A percentile compares a stretch with the other conserved stretches of the same genome.
Conservation (phyloP, 2,113 vertebrate genomes). For the Ploceus nigricollis region DNA sequence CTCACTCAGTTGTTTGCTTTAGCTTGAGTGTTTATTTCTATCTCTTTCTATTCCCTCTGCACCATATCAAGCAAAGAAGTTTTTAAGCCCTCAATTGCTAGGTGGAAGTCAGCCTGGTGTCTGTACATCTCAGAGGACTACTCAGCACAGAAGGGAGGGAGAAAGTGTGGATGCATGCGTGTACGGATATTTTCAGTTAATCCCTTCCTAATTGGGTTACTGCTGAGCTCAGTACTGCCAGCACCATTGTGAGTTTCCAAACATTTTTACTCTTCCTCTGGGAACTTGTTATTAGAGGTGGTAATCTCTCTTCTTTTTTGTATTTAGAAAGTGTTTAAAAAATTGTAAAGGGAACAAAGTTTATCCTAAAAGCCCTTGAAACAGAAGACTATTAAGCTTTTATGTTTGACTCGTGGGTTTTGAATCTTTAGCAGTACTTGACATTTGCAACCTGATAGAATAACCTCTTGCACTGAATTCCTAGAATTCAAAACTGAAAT, state of each 20-base stretch:
- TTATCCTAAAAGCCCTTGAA: neutral
- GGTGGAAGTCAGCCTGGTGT: neutral
- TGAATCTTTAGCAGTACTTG: neutral
- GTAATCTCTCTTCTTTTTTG: neutral
- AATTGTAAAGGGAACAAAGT: neutral
- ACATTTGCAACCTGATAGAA: neutral
- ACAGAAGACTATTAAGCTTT: neutral
- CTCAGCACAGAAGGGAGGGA: neutral
- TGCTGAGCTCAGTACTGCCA: neutral
- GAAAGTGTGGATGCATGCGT: neutral
- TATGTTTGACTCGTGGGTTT: neutral
- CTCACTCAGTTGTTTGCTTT: neutral
- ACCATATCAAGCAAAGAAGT: neutral
- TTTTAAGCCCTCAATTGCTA: neutral
- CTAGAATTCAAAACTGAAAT: neutral
- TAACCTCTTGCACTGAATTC: neutral
- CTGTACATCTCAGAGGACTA: neutral
- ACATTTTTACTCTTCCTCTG: neutral
- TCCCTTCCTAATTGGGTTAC: neutral
- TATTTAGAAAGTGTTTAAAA: neutral
- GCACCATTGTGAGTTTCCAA: neutral
- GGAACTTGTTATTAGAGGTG: neutral
- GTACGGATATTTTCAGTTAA: constrained; percentile 5
- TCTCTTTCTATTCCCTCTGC: neutral
- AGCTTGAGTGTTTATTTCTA: neutral